Base-by-base conservation (phyloP, 2,797 vertebrate genomes). In the Ispidina lecontei region DNA sequence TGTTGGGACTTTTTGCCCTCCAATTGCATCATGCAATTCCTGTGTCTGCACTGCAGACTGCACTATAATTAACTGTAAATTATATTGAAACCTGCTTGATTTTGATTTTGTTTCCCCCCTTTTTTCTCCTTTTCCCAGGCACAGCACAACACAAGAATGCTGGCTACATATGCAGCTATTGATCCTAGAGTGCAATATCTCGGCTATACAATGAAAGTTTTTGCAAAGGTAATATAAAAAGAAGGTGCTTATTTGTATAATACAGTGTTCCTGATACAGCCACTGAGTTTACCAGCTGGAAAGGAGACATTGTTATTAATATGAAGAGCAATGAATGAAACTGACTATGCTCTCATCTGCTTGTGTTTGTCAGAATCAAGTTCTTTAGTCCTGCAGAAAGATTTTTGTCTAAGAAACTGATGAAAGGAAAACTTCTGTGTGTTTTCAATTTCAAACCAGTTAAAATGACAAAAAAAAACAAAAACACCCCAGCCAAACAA, bases 181-280 rank as follows among this genome's bases (percentile, higher is more conserved):
- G 99, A 99, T 95, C 98, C 98, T 64, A 98, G 99, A 35, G 99
- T 99, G 49, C 99, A 99, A 51, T 99, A 98, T 94, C 97, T 99
- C 87, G 99, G 99, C 78, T 99, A 99, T 92, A 99, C 99, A 4
- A 99, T 99, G 98, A 99, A 99, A 97, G 99, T 99, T 78, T 99
- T 99, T 96, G 99, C 99, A 71, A 99, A 99, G 98, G 99, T 99
- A 96, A 82, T 87, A 15, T 2, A 19, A 74, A 68, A 86, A 46
- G 16, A 21, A 77, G 6, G 8, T 74, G 26, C 2, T 64, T 85
- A 26, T 1, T 62, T 90, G 18, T 83, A 7, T n/a, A 56, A 23
- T 39, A 33, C 14, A 31, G 7, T 63, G 21, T 41, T 75, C 60
- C 44, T 87, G 43, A 44, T 70, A 25, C 4, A 87, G 65, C 31